A percentile compares a stretch with the other conserved stretches of the same genome.
These are phyloP conservation scores for Nysson spinosus DNA, from an alignment of 2,888 invertebrate genomes.

Conservation along the genomic window DNA sequence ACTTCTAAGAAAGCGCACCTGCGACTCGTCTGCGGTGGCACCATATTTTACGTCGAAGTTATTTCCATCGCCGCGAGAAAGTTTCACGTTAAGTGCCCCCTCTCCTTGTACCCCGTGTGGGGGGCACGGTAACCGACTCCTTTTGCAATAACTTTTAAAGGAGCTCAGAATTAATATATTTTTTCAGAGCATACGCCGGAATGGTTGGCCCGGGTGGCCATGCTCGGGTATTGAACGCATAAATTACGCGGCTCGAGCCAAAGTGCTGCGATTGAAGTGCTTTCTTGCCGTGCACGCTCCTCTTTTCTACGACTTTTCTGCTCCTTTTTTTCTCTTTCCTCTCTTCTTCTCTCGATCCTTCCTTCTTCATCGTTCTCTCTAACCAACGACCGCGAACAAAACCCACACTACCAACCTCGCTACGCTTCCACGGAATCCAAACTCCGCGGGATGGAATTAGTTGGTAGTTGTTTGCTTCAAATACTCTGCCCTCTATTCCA, in stretches of 20 bases:
- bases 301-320: conserved; percentile 3
- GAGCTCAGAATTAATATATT: conserved; percentile 60
- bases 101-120: not conserved
- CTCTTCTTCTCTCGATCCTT: conserved; percentile 12
- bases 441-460: conserved; percentile 61
- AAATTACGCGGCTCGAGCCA: conserved; percentile 64
- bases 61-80: conserved; percentile 67
- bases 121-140: conserved; percentile 34
- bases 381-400: conserved; percentile 18
- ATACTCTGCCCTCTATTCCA: conserved; percentile 7
- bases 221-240: conserved; percentile 67
- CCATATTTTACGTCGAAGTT: conserved; percentile 66
- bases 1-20: conserved; percentile 43
- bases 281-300: conserved; percentile 36
- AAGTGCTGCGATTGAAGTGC: conserved; percentile 63
- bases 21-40: conserved; percentile 47
- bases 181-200: conserved; percentile 36
- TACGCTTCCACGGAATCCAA: conserved; percentile 28
- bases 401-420: conserved; percentile 5
- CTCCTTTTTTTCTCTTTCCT: too few species aligned
- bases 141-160: conserved; percentile 69
- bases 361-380: not conserved
- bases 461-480: conserved; percentile 61
- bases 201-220: conserved; percentile 38
- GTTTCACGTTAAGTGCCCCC: conserved; percentile 34